A percentile compares a stretch with the other conserved stretches of the same genome.
Conservation (phyloP, 23 tunicate genomes). For the Halocynthia aurantium region DNA sequence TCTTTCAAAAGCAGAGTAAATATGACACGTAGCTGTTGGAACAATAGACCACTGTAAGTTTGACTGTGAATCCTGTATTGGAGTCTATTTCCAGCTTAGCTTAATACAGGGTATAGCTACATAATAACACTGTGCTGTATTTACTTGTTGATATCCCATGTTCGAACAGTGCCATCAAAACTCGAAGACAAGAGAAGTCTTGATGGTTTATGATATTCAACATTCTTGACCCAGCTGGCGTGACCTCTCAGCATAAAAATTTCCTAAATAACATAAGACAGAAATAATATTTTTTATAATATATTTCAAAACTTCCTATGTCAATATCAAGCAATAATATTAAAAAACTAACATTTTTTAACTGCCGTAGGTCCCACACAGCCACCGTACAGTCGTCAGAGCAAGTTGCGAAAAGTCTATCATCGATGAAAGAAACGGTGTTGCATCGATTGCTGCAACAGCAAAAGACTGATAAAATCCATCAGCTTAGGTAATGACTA, state of each 20-base stretch:
- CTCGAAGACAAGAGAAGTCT: conserved; percentile 55
- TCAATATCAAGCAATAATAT: background rate
- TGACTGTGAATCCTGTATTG: background rate
- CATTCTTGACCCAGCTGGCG: conserved; percentile 75
- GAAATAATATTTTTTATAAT: background rate
- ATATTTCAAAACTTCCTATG: background rate
- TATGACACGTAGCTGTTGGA: too few relatives aligned
- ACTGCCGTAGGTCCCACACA: conserved; percentile 69
- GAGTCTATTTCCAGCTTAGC: background rate
- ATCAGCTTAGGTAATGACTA: background rate
- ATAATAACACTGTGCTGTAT: background rate
- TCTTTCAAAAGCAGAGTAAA: too few relatives aligned
- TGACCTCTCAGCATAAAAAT: conserved; percentile 52
- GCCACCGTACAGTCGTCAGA: conserved; percentile 72
- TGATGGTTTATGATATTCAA: conserved; percentile 64
- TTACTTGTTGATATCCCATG: conserved; percentile 68
- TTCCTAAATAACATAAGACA: conserved; percentile 18
- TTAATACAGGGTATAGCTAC: too few relatives aligned
- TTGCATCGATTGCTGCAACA: conserved; percentile 39
- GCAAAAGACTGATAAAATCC: background rate
- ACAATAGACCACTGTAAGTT: too few relatives aligned
- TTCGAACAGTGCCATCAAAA: conserved; percentile 53
- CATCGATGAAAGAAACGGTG: conserved; percentile 64
- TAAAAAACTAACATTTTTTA: conserved; percentile 39
- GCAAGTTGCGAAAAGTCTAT: conserved; percentile 61